These are phyloP conservation scores for Limnothrissa miodon DNA, from an alignment of 2,113 vertebrate species.

Conservation along the genomic window DNA sequence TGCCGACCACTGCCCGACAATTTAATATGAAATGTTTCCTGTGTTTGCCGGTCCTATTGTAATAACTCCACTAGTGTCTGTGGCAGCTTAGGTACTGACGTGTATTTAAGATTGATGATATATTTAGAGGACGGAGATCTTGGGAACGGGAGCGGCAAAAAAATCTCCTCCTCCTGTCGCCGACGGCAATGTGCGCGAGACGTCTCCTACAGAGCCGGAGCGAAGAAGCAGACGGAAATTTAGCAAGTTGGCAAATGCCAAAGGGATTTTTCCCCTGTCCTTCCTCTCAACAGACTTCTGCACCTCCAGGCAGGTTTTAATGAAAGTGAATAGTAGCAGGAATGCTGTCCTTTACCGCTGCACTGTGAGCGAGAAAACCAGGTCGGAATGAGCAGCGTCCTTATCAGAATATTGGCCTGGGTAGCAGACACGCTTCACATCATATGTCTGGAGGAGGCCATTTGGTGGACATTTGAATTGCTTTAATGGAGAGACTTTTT, in stretches of 20 bases:
- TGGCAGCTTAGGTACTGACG: not conserved
- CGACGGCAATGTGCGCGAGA: not conserved
- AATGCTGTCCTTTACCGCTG: not conserved
- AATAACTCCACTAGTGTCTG: not conserved
- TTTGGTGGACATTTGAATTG: conserved; percentile 3
- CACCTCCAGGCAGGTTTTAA: conserved; percentile 2
- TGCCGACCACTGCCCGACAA: too few species aligned
- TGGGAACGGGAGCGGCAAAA: not conserved
- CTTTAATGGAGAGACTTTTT: not conserved
- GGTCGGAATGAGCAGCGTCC: not conserved
- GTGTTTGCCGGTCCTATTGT: not conserved
- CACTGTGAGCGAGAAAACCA: not conserved
- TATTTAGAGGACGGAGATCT: not conserved
- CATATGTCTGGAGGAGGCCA: not conserved
- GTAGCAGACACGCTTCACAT: not conserved
- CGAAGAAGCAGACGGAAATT: not conserved
- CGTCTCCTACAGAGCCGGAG: not conserved
- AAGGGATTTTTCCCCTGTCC: not conserved
- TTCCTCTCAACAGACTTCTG: not conserved
- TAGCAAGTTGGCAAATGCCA: not conserved
- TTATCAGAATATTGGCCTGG: conserved; percentile 6
- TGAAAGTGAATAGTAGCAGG: not conserved
- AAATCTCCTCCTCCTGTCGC: not conserved
- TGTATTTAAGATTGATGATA: conserved; percentile 7
- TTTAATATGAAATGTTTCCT: not conserved